Evolutionary conservation across 2,797 vertebrate species (phyloP).

Genomic region (Myripristis jacobus): DNA sequence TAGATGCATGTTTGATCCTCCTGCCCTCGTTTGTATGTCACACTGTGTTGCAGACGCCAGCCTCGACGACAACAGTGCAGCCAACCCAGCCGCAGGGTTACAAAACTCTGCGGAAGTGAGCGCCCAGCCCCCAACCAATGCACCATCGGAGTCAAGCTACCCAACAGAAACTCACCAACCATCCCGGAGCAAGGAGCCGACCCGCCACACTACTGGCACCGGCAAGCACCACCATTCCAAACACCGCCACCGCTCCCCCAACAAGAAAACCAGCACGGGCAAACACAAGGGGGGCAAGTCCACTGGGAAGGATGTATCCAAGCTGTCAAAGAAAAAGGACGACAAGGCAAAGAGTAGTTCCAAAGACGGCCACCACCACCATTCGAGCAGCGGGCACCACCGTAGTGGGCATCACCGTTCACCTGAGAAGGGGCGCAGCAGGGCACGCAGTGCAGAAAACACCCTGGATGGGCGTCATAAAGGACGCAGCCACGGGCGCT

Average conservation of each 20-base stretch:
- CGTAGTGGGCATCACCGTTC: conserved; percentile 79
- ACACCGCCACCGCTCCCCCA: conserved; percentile 85
- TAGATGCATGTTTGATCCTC: conserved; percentile 75
- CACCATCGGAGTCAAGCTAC: conserved; percentile 89
- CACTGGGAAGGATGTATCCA: conserved; percentile 30
- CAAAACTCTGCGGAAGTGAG: conserved; percentile 97
- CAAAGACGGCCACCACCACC: conserved; percentile 65
- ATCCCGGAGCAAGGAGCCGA: conserved; percentile 89
- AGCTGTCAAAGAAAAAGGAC: conserved; percentile 64
- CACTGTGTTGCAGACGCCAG: conserved; percentile 89
- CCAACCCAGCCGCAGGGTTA: conserved; percentile 90
- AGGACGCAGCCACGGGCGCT: conserved; percentile 80
- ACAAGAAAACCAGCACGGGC: conserved; percentile 80
- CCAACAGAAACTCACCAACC: conserved; percentile 92
- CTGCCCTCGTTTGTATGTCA: conserved; percentile 77
- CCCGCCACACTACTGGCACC: conserved; percentile 78
- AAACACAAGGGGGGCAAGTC: conserved; percentile 67
- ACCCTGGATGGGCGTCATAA: conserved; percentile 84
- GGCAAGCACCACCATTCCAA: conserved; percentile 85
- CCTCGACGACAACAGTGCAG: conserved; percentile 89
- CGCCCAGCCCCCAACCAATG: conserved; percentile 75
- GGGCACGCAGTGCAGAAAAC: conserved; percentile 89
- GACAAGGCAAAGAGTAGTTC: conserved; percentile 74
- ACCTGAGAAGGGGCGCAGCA: conserved; percentile 84
- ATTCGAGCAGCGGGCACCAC: conserved; percentile 81